These are phyloP conservation scores for Azemiops feae DNA, from an alignment of 2,113 vertebrate species.

Conservation along the genomic window DNA sequence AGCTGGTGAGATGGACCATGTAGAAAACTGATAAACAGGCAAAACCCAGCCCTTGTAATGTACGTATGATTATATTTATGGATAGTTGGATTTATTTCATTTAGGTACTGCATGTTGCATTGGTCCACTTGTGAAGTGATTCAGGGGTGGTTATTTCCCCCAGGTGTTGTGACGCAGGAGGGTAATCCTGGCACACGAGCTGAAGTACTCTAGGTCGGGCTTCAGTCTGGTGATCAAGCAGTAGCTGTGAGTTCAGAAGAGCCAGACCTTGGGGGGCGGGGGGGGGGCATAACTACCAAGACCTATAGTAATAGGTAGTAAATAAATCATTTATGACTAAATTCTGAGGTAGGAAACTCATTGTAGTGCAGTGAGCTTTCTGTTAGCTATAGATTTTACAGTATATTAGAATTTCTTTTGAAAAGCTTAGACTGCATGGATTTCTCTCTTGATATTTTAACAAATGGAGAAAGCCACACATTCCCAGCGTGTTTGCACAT, in stretches of 20 bases:
- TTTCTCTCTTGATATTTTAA: not conserved
- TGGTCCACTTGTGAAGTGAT: not conserved
- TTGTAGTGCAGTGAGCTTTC: not conserved
- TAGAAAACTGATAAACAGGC: no score
- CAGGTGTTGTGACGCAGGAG: not conserved
- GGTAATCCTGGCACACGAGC: not conserved
- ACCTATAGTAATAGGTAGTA: not conserved
- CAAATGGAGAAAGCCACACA: constrained; percentile 14
- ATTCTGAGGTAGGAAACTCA: not conserved
- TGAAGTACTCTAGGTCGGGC: not conserved
- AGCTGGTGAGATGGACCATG: not conserved
- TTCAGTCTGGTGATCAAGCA: not conserved
- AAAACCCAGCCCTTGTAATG: not conserved
- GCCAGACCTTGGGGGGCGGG: not conserved
- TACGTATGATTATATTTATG: not conserved
- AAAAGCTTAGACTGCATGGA: not conserved
- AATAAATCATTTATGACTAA: not conserved
- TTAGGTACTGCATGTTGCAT: no score
- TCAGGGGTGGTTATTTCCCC: not conserved
- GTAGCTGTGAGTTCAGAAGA: not conserved
- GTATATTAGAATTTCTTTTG: not conserved
- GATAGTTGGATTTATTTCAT: not conserved
- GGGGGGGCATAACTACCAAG: no score
- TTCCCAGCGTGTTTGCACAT: constrained; percentile 41
- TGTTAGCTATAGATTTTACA: not conserved